Evolutionary conservation across 2,888 invertebrate genomes (phyloP).

Genomic region (Cynaeus angustus): DNA sequence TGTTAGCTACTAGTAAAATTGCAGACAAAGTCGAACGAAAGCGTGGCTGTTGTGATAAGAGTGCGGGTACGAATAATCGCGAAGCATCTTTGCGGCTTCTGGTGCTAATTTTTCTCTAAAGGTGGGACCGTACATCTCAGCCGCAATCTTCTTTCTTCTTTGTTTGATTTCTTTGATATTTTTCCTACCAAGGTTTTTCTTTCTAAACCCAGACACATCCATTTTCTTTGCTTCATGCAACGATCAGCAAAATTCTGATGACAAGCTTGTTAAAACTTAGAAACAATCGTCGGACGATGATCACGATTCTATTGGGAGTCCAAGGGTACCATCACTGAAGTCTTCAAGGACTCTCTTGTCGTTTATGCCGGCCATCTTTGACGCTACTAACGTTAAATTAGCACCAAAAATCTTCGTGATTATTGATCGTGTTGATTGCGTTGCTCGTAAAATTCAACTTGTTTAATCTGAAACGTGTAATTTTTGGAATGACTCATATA

Average conservation of each 20-base stretch:
- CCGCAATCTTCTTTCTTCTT: slow-evolving; percentile 55
- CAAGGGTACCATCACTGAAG: background rate
- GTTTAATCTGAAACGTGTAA: too few relatives aligned
- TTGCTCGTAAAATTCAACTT: slow-evolving; percentile 82
- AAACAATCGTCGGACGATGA: slow-evolving; percentile 10
- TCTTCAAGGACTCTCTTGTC: slow-evolving; percentile 73
- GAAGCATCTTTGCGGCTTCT: slow-evolving; percentile 52
- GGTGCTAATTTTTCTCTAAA: slow-evolving; percentile 18
- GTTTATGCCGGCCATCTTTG: slow-evolving; percentile 83
- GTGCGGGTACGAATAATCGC: too few relatives aligned
- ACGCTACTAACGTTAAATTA: slow-evolving; percentile 65
- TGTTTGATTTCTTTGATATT: slow-evolving; percentile 54
- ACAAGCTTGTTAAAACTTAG: slow-evolving; percentile 68
- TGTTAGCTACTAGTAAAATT: slow-evolving; percentile 60
- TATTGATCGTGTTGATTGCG: slow-evolving; percentile 84
- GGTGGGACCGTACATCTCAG: slow-evolving; percentile 56
- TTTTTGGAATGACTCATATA: too few relatives aligned
- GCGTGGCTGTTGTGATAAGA: slow-evolving; percentile 70
- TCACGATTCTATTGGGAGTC: slow-evolving; percentile 56
- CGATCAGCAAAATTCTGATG: slow-evolving; percentile 76
- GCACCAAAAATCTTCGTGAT: slow-evolving; percentile 81
- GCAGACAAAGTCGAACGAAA: slow-evolving; percentile 81
- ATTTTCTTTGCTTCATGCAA: slow-evolving; percentile 68
- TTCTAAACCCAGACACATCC: slow-evolving; percentile 60
- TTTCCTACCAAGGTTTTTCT: slow-evolving; percentile 54